A percentile compares a stretch with the other conserved stretches of the same genome.
Evolutionary conservation across 2,797 vertebrate species (phyloP).

Genomic region (Arvicola amphibius): DNA sequence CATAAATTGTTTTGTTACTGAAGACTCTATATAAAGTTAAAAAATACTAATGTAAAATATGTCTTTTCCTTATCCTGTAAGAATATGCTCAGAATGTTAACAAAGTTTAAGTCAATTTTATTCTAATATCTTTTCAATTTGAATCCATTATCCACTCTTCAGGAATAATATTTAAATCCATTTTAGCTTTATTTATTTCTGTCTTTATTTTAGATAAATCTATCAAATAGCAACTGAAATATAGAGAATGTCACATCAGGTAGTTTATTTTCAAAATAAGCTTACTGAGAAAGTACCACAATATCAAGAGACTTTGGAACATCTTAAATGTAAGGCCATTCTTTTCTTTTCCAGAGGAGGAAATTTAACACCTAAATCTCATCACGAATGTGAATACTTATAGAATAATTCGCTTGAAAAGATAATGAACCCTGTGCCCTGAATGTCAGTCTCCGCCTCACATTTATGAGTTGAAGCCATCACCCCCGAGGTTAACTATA

Average conservation of each 20-base stretch:
- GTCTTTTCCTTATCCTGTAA: background rate
- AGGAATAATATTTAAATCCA: background rate
- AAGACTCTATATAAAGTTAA: conserved; percentile 23
- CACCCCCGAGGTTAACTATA: background rate
- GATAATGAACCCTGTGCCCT: background rate
- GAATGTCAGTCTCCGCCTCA: background rate
- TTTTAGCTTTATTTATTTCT: conserved; percentile 16
- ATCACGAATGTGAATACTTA: background rate
- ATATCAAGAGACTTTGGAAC: conserved; percentile 2
- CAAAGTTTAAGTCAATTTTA: conserved; percentile 13
- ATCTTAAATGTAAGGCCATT: background rate
- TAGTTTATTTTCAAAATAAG: conserved; percentile 17
- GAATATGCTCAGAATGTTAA: background rate
- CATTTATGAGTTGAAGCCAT: background rate
- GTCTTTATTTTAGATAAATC: background rate
- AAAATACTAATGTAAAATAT: conserved; percentile 13
- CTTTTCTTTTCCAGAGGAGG: background rate
- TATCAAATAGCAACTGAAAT: background rate
- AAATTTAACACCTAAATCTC: background rate
- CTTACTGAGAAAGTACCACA: background rate
- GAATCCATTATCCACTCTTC: background rate
- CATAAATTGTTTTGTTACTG: background rate
- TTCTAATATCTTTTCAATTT: conserved; percentile 19
- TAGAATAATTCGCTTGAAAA: background rate
- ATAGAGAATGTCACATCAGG: background rate